Percentiles rank a stretch among this genome's conserved stretches.
phyloP scores from a whole-genome alignment of 1,140 invertebrate genomes.

The Meteorus sp. region DNA sequence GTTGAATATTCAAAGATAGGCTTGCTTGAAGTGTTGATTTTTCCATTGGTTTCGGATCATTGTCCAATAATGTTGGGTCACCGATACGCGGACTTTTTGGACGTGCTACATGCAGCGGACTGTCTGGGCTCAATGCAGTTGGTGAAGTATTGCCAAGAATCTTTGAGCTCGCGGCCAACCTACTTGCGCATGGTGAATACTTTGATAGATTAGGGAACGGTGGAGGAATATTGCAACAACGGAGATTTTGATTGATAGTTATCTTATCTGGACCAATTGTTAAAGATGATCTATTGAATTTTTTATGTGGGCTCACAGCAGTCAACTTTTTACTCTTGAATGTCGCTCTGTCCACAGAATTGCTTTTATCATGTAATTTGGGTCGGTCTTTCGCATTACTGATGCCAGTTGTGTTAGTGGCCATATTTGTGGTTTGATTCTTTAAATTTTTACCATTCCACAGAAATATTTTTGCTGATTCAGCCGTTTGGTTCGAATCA shows the following conservation, averaged over 20 bases:
- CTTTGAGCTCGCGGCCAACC: constrained; percentile 54
- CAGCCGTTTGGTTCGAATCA: constrained; percentile 10
- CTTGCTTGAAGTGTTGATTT: constrained; percentile 39
- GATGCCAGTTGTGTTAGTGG: constrained; percentile 2
- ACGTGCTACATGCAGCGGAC: constrained; percentile 45
- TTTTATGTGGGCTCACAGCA: constrained; percentile 46
- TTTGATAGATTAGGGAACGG: constrained; percentile 40
- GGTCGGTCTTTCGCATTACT: constrained; percentile 14
- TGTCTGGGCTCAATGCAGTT: constrained; percentile 37
- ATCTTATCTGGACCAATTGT: constrained; percentile 47
- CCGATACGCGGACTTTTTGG: constrained; percentile 37
- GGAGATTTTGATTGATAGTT: constrained; percentile 37
- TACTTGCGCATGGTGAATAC: constrained; percentile 55
- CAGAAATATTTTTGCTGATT: constrained; percentile 25
- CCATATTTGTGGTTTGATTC: constrained; percentile 22
- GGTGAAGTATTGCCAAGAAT: constrained; percentile 45
- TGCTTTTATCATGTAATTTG: constrained; percentile 31
- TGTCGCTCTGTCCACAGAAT: constrained; percentile 35
- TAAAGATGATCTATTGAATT: constrained; percentile 48
- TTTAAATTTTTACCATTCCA: constrained; percentile 29
- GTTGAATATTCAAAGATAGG: constrained; percentile 43
- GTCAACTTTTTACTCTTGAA: constrained; percentile 39
- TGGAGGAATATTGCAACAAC: not conserved
- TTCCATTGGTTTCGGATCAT: constrained; percentile 17
- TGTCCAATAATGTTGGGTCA: not conserved